Evolutionary conservation across 1,140 invertebrate genomes (phyloP), one percentile per base, ranked within the genome.

Genomic region (Eumaeus atala): DNA sequence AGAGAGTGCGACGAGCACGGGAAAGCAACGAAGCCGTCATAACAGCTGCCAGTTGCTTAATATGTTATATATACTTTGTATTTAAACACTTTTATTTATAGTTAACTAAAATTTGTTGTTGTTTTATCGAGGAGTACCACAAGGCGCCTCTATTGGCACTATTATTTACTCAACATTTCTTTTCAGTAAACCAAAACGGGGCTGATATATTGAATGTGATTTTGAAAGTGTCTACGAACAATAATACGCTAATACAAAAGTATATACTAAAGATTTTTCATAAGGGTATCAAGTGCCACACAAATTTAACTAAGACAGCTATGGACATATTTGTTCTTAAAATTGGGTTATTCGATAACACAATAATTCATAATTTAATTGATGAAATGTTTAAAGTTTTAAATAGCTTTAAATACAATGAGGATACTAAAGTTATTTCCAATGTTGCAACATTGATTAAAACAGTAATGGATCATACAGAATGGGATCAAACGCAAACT

Each of bases 281-380:
- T 17, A 44, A 44, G 17, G 7, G 12, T 14, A 44, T 14, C 14
- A 17, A 44, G 7, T 44, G 12, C 9, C 14, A 10, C 54, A 0
- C 11, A 14, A 12, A 35, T 0, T 51, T 66, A 34, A 63, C 62
- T 17, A 61, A 64, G 49, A 53, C 35, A 0, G 59, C 64, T 1
- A 44, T 49, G 0, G 60, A 64, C 36, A 28, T 64, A 1, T 67
- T 67, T 12, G 4, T 62, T 9, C 60, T 70, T 4, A 74, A 66
- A 54, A 58, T 62, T 44, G 59, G 59, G 16, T 21, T 74, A 6
- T 74, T 63, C 17, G 42, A 67, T 1, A 14, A 2, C 3, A 21
- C 33, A 11, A 9, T 34, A 8, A 14, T 59, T 0, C 8, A 40
- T 17, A 34, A 62, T 1, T 34, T 56, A 7, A 18, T 51, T 4